phyloP scores from a whole-genome alignment of 2,888 invertebrate genomes.

The Anthophora plumipes region DNA sequence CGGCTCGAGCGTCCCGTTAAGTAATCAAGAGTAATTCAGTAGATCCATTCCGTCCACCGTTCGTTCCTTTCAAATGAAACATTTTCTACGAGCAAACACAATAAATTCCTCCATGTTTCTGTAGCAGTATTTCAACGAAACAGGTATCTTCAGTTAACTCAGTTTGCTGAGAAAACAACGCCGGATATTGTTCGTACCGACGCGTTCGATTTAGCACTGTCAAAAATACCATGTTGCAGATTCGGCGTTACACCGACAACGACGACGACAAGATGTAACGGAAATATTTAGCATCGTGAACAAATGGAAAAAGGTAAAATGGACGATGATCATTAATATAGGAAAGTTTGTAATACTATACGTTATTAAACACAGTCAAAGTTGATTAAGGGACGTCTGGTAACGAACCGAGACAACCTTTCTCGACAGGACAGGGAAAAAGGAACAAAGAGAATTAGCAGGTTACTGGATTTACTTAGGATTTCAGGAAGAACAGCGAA shows the following conservation, averaged over 20 bases:
- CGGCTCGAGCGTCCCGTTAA: not conserved
- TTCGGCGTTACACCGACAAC: no score
- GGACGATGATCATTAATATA: not conserved
- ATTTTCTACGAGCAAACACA: slow-evolving; percentile 12
- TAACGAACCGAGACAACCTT: slow-evolving; percentile 25
- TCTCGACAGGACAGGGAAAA: not conserved
- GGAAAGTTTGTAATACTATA: not conserved
- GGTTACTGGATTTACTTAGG: slow-evolving; percentile 32
- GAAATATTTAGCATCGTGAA: not conserved
- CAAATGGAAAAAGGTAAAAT: not conserved
- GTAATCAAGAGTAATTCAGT: slow-evolving; percentile 6
- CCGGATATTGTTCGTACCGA: not conserved
- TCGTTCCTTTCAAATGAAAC: not conserved
- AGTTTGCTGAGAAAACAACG: slow-evolving; percentile 16
- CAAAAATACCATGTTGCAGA: slow-evolving; percentile 5
- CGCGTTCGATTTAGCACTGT: not conserved
- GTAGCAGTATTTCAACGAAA: slow-evolving; percentile 8
- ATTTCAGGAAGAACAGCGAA: slow-evolving; percentile 24
- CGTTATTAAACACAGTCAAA: slow-evolving; percentile 11
- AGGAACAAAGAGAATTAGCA: slow-evolving; percentile 44
- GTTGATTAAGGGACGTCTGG: slow-evolving; percentile 10
- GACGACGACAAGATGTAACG: not conserved
- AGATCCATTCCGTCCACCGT: not conserved
- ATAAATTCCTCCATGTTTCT: slow-evolving; percentile 17
- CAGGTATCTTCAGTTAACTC: not conserved